Percentiles rank a stretch among this genome's conserved stretches.
Evolutionary conservation across 1,140 invertebrate genomes (phyloP).

Genomic region (Ceratina japonica): DNA sequence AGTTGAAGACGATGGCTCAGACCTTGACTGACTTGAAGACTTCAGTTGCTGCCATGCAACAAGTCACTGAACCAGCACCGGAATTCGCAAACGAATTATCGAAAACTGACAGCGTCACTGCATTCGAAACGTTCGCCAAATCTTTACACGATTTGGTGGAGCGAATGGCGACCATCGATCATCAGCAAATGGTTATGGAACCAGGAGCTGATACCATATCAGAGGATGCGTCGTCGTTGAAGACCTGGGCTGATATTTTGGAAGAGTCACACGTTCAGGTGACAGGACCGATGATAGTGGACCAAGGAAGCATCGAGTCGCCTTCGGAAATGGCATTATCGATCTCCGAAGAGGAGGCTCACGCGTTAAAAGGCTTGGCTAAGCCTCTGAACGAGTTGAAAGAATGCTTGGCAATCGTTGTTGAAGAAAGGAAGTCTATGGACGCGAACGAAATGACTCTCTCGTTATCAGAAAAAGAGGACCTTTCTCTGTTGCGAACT

Average conservation of each 20-base stretch:
- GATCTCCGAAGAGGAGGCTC: conserved; percentile 46
- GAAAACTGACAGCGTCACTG: conserved; percentile 72
- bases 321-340: conserved; percentile 52
- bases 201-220: conserved; percentile 53
- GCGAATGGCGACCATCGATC: conserved; percentile 64
- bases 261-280: conserved; percentile 34
- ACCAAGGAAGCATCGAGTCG: conserved; percentile 47
- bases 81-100: conserved; percentile 46
- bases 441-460: conserved; percentile 73
- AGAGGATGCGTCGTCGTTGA: conserved; percentile 53
- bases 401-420: conserved; percentile 79
- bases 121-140: conserved; percentile 77
- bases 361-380: conserved; percentile 73
- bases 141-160: conserved; percentile 78
- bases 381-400: conserved; percentile 79
- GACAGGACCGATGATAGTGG: conserved; percentile 27
- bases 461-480: conserved; percentile 39
- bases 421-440: conserved; percentile 72
- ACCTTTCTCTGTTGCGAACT: conserved; percentile 38
- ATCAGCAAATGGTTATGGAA: conserved; percentile 60
- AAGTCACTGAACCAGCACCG: conserved; percentile 55
- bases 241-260: conserved; percentile 53
- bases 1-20: conserved; percentile 65
- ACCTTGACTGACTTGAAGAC: conserved; percentile 72
- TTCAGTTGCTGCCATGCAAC: conserved; percentile 75